Evolutionary conservation across 2,888 invertebrate genomes (phyloP), one percentile per base, ranked within the genome.

Genomic region (Empis livida): DNA sequence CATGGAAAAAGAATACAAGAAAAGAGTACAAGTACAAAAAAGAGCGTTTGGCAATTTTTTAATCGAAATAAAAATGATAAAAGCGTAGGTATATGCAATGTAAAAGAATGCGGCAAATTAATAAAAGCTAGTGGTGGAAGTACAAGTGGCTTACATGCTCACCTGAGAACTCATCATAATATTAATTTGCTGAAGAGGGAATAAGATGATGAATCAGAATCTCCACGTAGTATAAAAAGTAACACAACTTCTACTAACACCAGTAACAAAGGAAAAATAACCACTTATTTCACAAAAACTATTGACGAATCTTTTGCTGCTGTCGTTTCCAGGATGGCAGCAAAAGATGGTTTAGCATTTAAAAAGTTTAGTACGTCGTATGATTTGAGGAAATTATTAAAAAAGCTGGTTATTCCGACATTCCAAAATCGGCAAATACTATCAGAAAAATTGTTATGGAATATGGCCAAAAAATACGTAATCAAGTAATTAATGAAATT

Each of bases 111-210:
- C 32, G 32, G 32, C 32, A 32, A 43, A 43, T 5, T 10, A 14
- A 43, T 43, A 31, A 43, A 43, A 43, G 23, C 27, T 43, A 13
- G 4, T 43, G 43, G 43, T 43, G 43, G 43, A 14, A 43, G 43
- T 30, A 43, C 43, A 14, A 43, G 43, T 20, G 43, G 43, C 30
- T 9, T 17, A 30, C 43, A 43, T 42, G 42, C 42, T 27, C 27
- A 43, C 15, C 31, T 32, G 23, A 43, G 30, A 31, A 30, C 43
- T 31, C 43, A 32, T n/a, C 32, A 43, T 31, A 43, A 43, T 30
- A 43, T 43, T 15, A 43, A 31, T 15, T 20, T 43, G 13, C 15
- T 43, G 15, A 43, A 43, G 31, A 43, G 31, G 17, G 1, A 32
- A 42, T 6, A 27, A 20, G 42, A 27, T 14, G 42, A 42, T 11